phyloP scores from a whole-genome alignment of 2,797 vertebrate species.

The Margarornis squamiger region DNA sequence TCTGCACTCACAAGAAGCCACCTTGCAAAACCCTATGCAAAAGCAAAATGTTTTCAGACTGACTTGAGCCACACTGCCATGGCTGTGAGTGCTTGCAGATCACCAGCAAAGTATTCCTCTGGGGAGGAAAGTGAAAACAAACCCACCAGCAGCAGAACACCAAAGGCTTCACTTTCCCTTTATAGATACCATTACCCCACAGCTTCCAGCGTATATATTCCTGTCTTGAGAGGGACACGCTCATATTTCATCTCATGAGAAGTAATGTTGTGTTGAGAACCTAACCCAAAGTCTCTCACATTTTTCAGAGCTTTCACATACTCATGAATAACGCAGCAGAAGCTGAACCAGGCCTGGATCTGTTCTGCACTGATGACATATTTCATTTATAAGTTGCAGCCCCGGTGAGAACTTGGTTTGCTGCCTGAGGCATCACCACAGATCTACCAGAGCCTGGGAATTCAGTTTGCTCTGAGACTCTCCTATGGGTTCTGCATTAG shows the following conservation, averaged over 20 bases:
- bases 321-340: neutral
- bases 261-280: neutral
- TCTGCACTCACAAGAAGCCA: rapidly evolving
- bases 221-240: neutral
- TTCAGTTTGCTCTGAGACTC: neutral
- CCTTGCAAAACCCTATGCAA: neutral
- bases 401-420: neutral
- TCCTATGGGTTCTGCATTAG: neutral
- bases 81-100: neutral
- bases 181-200: neutral
- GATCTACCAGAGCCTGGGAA: neutral
- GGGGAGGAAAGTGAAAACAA: neutral
- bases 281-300: neutral
- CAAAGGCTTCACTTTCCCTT: neutral
- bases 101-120: neutral
- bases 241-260: neutral
- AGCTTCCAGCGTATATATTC: neutral
- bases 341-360: neutral
- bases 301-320: neutral
- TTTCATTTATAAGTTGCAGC: neutral
- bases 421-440: neutral
- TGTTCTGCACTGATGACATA: neutral
- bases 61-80: neutral
- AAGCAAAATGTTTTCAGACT: neutral
- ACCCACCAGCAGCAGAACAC: neutral